Percentiles rank a stretch among this genome's conserved stretches.
Evolutionary conservation across 2,888 invertebrate species (phyloP).

Genomic region (Hyposoter didymator): DNA sequence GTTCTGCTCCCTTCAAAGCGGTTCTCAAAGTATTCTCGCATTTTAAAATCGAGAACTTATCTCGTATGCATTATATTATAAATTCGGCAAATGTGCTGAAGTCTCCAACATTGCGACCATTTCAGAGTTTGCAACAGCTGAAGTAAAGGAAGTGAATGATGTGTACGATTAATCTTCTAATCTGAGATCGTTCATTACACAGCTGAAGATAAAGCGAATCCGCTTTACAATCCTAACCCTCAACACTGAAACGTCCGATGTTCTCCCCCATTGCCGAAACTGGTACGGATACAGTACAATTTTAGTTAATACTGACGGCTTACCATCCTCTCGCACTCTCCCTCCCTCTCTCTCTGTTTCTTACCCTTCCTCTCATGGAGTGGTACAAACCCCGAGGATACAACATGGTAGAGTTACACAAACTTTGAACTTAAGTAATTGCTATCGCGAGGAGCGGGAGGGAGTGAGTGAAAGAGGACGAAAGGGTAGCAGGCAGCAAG

Average conservation of each 20-base stretch:
- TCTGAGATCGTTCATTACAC: conserved; percentile 52
- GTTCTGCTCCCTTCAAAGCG: background rate
- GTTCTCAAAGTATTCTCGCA: background rate
- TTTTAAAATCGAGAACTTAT: background rate
- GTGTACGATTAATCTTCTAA: conserved; percentile 55
- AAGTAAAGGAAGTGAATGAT: conserved; percentile 35
- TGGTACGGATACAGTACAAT: conserved; percentile 59
- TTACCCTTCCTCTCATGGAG: conserved; percentile 22
- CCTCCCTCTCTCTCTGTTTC: conserved; percentile 3
- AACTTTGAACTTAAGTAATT: conserved; percentile 75
- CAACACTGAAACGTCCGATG: conserved; percentile 40
- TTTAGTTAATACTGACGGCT: conserved; percentile 56
- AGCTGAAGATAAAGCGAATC: conserved; percentile 24
- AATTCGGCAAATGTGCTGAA: background rate
- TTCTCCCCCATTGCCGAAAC: conserved; percentile 54
- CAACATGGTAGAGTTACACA: conserved; percentile 65
- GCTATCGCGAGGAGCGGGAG: conserved; percentile 61
- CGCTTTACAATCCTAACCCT: conserved; percentile 38
- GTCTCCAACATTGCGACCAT: conserved; percentile 7
- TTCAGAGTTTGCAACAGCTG: conserved; percentile 7
- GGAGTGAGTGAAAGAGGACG: conserved; percentile 11
- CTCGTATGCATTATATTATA: background rate
- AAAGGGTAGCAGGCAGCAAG: conserved; percentile 26
- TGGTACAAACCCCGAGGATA: conserved; percentile 58
- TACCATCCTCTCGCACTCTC: conserved; percentile 7